phyloP scores from a whole-genome alignment of 1,140 invertebrate species.

The Uloborus diversus region DNA sequence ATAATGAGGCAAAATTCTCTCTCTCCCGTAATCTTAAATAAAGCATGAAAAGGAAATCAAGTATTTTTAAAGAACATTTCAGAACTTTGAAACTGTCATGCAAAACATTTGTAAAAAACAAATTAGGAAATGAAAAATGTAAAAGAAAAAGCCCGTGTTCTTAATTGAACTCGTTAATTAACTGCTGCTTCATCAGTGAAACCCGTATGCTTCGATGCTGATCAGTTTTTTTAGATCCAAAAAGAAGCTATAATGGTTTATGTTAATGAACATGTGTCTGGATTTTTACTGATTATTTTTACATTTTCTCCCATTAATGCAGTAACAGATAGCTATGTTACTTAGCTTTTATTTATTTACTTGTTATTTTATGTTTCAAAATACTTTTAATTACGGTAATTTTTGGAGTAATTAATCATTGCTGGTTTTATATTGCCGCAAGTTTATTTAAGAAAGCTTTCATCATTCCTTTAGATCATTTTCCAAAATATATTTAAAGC shows the following conservation, averaged over 20 bases:
- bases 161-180: constrained; percentile 47
- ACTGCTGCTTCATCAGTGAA: not conserved
- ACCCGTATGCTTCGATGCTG: not conserved
- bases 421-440: too few relatives aligned
- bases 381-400: constrained; percentile 20
- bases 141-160: constrained; percentile 6
- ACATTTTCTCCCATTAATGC: too few relatives aligned
- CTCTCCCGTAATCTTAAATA: too few relatives aligned
- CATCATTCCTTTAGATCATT: too few relatives aligned
- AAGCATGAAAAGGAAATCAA: too few relatives aligned
- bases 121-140: not conserved
- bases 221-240: too few relatives aligned
- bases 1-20: too few relatives aligned
- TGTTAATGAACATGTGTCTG: constrained; percentile 31
- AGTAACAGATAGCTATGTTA: too few relatives aligned
- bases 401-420: too few relatives aligned
- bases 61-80: constrained; percentile 32
- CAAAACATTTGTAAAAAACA: constrained; percentile 33
- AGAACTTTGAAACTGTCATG: constrained; percentile 26
- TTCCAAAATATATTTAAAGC: too few relatives aligned
- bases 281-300: constrained; percentile 18
- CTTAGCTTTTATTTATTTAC: too few relatives aligned
- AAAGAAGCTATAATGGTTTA: constrained; percentile 26
- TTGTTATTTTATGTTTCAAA: constrained; percentile 14
- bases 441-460: too few relatives aligned